Evolutionary conservation across 2,113 vertebrate genomes (phyloP), one percentile per base, ranked within the genome.

Genomic region (Aptenodytes forsteri): DNA sequence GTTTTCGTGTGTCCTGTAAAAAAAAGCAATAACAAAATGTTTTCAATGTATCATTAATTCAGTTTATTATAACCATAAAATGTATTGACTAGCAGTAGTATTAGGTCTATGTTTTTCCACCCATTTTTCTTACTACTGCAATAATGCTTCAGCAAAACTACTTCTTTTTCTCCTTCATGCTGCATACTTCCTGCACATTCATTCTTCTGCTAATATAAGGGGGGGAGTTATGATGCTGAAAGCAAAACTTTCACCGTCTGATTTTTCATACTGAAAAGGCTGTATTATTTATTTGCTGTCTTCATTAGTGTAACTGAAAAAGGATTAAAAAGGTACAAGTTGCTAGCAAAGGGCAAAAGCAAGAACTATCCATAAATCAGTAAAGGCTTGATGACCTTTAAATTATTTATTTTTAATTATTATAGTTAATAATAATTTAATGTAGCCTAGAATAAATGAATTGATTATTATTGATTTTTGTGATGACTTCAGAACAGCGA

Each of bases 331-430:
- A 61, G 12, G 8, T 88, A 27, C 29, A 84, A 71, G 61, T 80
- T 90, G 42, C 23, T 71, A 87, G 23, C 52, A 85, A 91, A 97
- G 81, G 65, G 32, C 73, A 94, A 94, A 94, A 90, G 72, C 23
- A 87, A 84, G 83, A 71, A 27, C 47, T 80, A 56, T 50, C 76
- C 71, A 93, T 95, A 89, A 90, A 96, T 96, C 93, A 90, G 50
- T 46, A 85, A 79, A 94, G 50, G 42, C 72, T 93, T 46, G 83
- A 67, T 30, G 42, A 82, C 46, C 67, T 97, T 94, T 94, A 89
- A 94, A 97, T 96, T 92, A 96, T 86, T 98, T 95, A 87, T 88
- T 91, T 96, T 93, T 89, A 83, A 95, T 96, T 95, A 95, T 96
- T 96, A 89, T 67, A 94, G 69, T 87, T 94, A 96, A 96, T 97